A percentile compares a stretch with the other conserved stretches of the same genome.
Conservation (phyloP, 1,140 invertebrate species). For the Agraylea sexmaculata region DNA sequence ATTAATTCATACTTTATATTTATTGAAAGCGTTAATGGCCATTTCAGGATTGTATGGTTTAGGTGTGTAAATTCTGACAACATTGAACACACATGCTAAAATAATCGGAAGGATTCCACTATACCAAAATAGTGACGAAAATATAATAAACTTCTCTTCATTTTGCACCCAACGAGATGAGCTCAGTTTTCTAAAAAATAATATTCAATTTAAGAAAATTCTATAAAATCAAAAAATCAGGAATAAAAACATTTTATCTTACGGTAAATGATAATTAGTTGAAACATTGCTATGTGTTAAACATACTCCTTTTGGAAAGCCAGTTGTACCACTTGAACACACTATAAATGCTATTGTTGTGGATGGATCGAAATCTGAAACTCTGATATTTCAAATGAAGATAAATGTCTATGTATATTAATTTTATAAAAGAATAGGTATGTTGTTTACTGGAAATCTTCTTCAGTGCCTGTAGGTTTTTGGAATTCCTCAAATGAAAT, state of each 20-base stretch:
- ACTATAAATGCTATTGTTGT: conserved; percentile 10
- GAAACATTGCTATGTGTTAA: conserved; percentile 8
- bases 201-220: background rate
- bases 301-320: conserved; percentile 17
- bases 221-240: too few relatives aligned
- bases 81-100: conserved; percentile 5
- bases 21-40: conserved; percentile 2
- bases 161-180: too few relatives aligned
- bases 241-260: conserved; percentile 1
- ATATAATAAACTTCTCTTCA: background rate
- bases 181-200: conserved; percentile 1
- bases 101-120: conserved; percentile 2
- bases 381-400: conserved; percentile 8
- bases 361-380: conserved; percentile 17
- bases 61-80: background rate
- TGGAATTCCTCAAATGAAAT: conserved; percentile 9
- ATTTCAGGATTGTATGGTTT: conserved; percentile 7
- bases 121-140: conserved; percentile 13
- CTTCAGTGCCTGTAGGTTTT: conserved; percentile 7
- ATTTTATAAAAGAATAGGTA: too few relatives aligned
- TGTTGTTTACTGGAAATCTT: conserved; percentile 11
- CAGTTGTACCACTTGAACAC: conserved; percentile 19
- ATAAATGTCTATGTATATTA: background rate
- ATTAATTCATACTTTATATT: conserved; percentile 9
- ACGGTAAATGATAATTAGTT: conserved; percentile 3